Conservation (phyloP, 2,888 invertebrate species). For the Euzophera pinguis region DNA sequence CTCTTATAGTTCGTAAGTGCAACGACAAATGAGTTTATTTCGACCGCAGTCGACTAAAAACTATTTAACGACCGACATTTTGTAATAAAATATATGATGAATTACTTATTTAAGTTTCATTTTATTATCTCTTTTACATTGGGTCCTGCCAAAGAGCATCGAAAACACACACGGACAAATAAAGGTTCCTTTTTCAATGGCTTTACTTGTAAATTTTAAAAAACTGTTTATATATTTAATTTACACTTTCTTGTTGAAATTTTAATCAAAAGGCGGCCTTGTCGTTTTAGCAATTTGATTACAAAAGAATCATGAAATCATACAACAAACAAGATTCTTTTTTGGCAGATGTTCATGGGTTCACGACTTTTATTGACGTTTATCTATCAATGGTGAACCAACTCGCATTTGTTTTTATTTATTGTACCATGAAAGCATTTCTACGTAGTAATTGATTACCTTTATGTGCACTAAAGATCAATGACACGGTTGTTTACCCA, state of each 20-base stretch:
- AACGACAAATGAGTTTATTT: slow-evolving; percentile 57
- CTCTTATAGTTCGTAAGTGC: slow-evolving; percentile 45
- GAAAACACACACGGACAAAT: too few species aligned
- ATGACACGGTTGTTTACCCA: neutral
- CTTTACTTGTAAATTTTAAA: too few species aligned
- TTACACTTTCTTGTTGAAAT: too few species aligned
- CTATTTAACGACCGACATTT: slow-evolving; percentile 55
- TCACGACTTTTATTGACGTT: too few species aligned
- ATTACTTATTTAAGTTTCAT: slow-evolving; percentile 23
- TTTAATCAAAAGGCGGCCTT: too few species aligned
- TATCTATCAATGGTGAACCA: too few species aligned
- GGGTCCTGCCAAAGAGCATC: too few species aligned
- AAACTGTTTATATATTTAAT: too few species aligned
- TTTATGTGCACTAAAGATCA: neutral
- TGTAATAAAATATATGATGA: slow-evolving; percentile 61
- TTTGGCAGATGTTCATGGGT: too few species aligned
- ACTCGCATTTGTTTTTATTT: too few species aligned
- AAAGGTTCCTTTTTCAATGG: too few species aligned
- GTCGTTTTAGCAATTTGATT: too few species aligned
- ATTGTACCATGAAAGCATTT: neutral
- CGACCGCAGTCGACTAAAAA: slow-evolving; percentile 75
- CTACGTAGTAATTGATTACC: neutral
- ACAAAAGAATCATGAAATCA: neutral
- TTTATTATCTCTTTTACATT: neutral
- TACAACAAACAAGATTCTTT: neutral